Evolutionary conservation across 2,113 vertebrate genomes (phyloP).

Genomic region (Zootoca vivipara): DNA sequence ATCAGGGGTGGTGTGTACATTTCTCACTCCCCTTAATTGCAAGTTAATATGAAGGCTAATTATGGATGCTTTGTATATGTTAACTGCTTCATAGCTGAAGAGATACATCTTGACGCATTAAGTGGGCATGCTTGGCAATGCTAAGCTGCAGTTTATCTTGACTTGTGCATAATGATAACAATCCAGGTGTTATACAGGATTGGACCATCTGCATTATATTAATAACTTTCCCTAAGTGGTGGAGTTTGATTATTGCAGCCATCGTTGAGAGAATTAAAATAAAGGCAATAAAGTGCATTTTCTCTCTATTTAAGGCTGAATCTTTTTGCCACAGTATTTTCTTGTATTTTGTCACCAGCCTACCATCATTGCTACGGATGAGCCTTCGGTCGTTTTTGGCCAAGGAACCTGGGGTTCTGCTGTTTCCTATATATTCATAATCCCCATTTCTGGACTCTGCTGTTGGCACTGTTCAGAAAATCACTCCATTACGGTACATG

Average conservation of each 20-base stretch:
- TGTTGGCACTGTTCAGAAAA: neutral
- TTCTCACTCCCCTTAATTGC: conserved; percentile 67
- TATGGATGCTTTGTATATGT: conserved; percentile 48
- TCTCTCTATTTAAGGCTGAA: neutral
- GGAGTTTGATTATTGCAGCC: neutral
- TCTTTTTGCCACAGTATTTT: neutral
- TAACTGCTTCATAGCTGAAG: conserved; percentile 60
- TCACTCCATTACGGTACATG: neutral
- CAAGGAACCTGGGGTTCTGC: neutral
- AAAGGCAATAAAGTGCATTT: neutral
- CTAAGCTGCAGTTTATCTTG: neutral
- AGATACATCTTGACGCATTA: neutral
- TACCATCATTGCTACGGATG: neutral
- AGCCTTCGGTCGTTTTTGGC: neutral
- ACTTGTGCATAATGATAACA: neutral
- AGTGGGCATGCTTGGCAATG: neutral
- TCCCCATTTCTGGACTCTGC: conserved; percentile 52
- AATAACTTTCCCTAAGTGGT: neutral
- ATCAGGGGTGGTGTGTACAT: conserved; percentile 53
- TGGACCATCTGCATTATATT: neutral
- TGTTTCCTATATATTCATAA: conserved; percentile 33
- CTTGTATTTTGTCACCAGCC: neutral
- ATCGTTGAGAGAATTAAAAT: neutral
- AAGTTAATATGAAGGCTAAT: conserved; percentile 67
- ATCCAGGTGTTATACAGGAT: rapidly evolving